Percentiles rank a stretch among this genome's conserved stretches.
Conservation (phyloP, 2,797 vertebrate genomes). For the Lacerta viridis region DNA sequence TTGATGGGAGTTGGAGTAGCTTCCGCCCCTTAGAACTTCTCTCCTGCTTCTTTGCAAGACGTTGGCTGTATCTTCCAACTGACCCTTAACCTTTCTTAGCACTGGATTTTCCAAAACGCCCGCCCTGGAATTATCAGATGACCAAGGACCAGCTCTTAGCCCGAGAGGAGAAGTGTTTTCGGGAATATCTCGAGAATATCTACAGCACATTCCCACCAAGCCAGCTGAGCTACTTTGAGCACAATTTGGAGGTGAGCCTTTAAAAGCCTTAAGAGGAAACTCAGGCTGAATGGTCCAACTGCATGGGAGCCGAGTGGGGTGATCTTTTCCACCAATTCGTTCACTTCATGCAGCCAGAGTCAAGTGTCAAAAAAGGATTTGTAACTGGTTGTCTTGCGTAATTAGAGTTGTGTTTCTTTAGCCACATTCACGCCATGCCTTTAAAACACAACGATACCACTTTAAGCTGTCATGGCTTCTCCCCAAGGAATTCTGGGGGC, state of each 20-base stretch:
- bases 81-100: slow-evolving; percentile 75
- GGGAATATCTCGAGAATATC: slow-evolving; percentile 87
- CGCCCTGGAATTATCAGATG: slow-evolving; percentile 93
- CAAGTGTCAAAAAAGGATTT: not conserved
- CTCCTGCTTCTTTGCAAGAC: not conserved
- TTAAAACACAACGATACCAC: too few relatives aligned
- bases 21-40: not conserved
- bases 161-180: slow-evolving; percentile 90
- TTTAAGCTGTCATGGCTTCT: too few relatives aligned
- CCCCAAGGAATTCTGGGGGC: too few relatives aligned
- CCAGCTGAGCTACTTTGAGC: slow-evolving; percentile 93
- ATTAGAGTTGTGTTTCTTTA: not conserved
- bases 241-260: slow-evolving; percentile 91
- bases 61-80: not conserved
- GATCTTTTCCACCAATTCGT: not conserved
- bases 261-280: not conserved
- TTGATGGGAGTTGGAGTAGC: not conserved
- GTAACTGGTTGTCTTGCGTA: not conserved
- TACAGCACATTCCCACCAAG: slow-evolving; percentile 85
- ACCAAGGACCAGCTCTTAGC: slow-evolving; percentile 86
- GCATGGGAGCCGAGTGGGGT: not conserved
- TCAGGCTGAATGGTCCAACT: not conserved
- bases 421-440: too few relatives aligned
- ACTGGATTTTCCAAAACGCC: slow-evolving; percentile 90
- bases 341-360: too few relatives aligned